Conservation (phyloP, 2,888 invertebrate genomes). For the Yponomeuta evonymella region DNA sequence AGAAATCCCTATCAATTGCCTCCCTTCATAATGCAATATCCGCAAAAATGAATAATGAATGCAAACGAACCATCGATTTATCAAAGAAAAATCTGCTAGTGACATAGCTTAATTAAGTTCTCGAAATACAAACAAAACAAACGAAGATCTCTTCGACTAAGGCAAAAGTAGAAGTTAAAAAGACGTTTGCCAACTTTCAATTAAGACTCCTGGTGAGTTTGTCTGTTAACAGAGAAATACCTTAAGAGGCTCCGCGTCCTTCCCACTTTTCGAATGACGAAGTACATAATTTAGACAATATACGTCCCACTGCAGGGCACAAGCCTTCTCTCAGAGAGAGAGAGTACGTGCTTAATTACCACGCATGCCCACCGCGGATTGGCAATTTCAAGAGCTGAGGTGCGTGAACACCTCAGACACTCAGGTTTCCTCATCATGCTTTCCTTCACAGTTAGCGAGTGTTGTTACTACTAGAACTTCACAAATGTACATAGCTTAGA, state of each 20-base stretch:
- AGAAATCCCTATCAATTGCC: neutral
- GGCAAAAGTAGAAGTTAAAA: neutral
- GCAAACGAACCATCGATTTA: conserved; percentile 16
- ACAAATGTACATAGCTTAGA: no score
- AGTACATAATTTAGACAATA: no score
- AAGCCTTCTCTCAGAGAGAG: no score
- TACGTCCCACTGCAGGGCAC: no score
- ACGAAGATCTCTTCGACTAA: neutral
- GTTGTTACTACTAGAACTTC: no score
- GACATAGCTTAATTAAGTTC: neutral
- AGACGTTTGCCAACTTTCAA: conserved; percentile 24
- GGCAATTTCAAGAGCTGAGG: no score
- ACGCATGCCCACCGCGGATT: no score
- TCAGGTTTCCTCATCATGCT: no score
- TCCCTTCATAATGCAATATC: neutral
- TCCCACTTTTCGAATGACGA: no score
- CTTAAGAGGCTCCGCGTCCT: neutral
- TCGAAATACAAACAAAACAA: neutral
- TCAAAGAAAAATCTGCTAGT: conserved; percentile 19
- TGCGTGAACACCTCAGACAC: no score
- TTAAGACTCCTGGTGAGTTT: conserved; percentile 17
- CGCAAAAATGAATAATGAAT: neutral
- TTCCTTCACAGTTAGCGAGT: no score
- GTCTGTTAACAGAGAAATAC: conserved; percentile 11
- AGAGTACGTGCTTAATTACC: no score